A percentile compares a stretch with the other conserved stretches of the same genome.
These are phyloP conservation scores for Leptinotarsa juncta DNA, from an alignment of 2,888 invertebrate species.

Conservation along the genomic window DNA sequence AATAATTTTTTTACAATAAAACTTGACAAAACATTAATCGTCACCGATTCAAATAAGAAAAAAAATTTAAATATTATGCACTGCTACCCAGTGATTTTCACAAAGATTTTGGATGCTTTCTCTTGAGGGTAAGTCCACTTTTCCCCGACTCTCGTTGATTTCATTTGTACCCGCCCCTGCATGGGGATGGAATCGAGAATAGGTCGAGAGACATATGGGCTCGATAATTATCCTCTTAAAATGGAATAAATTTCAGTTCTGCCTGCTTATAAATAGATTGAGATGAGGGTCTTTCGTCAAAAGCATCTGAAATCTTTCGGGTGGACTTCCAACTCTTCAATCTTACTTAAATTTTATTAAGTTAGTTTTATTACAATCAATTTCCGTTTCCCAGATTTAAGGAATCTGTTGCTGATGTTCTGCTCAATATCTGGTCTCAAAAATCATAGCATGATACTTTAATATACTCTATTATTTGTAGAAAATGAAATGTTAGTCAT, in stretches of 20 bases:
- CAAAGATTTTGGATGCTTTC: too few relatives aligned
- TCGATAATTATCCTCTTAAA: slow-evolving; percentile 56
- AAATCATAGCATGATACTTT: too few relatives aligned
- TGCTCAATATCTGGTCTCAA: too few relatives aligned
- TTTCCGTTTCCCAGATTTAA: not conserved
- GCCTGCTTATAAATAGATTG: slow-evolving; percentile 43
- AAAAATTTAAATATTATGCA: too few relatives aligned
- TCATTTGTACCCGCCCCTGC: not conserved
- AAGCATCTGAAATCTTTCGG: not conserved
- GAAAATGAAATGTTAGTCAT: too few relatives aligned
- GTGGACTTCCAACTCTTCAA: slow-evolving; percentile 9
- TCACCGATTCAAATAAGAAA: too few relatives aligned
- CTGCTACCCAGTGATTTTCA: too few relatives aligned
- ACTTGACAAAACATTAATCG: too few relatives aligned
- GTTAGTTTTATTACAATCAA: not conserved
- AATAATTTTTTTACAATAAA: too few relatives aligned
- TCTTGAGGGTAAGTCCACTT: slow-evolving; percentile 9
- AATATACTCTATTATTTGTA: too few relatives aligned
- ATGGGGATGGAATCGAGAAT: slow-evolving; percentile 24
- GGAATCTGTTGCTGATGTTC: too few relatives aligned
- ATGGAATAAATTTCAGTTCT: slow-evolving; percentile 50
- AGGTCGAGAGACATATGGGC: slow-evolving; percentile 50
- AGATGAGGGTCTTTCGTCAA: slow-evolving; percentile 23
- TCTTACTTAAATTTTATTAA: not conserved
- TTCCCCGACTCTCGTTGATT: not conserved